Evolutionary conservation across 2,888 invertebrate species (phyloP), one percentile per base, ranked within the genome.

Genomic region (Amphimallon solstitiale): DNA sequence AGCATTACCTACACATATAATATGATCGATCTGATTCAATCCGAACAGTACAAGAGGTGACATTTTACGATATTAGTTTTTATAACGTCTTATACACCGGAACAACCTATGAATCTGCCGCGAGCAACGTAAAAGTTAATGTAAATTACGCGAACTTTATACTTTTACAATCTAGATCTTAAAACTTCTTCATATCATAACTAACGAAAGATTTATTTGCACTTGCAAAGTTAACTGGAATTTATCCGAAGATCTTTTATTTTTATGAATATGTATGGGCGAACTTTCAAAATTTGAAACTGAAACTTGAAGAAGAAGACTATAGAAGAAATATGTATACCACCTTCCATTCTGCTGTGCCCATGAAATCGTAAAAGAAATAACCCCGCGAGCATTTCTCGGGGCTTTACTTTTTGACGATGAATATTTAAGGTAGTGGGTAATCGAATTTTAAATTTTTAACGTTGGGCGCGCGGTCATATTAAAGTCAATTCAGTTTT

Each of bases 171-270:
- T 77, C 75, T 75, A 74, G 75, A 76, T 77, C 73, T 74, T 72
- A 76, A 29, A 78, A 78, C 75, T 78, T 76, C 74, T 74, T 74
- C 77, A 77, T 78, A 79, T 78, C 76, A 73, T 72, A 76, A 78
- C 76, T 75, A 78, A 77, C 76, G 73, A 75, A 76, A 78, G 78
- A 79, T 79, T 79, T 79, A 78, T 79, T 77, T 75, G 75, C 76
- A 76, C 77, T 77, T 77, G 76, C 69, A 71, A 77, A 78, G 76
- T 78, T 78, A 76, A 76, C 73, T 72, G 66, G 68, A 75, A 76
- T 76, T 77, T 76, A 75, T 77, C 74, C 70, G 67, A 64, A 67
- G 66, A 68, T 67, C 67, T 73, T 74, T 74, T 72, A 73, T 77
- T 76, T 76, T 76, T 78, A 76, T 73, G 76, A 76, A 77, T 78